phyloP scores from a whole-genome alignment of 2,113 vertebrate species.

The Tonatia bakeri region DNA sequence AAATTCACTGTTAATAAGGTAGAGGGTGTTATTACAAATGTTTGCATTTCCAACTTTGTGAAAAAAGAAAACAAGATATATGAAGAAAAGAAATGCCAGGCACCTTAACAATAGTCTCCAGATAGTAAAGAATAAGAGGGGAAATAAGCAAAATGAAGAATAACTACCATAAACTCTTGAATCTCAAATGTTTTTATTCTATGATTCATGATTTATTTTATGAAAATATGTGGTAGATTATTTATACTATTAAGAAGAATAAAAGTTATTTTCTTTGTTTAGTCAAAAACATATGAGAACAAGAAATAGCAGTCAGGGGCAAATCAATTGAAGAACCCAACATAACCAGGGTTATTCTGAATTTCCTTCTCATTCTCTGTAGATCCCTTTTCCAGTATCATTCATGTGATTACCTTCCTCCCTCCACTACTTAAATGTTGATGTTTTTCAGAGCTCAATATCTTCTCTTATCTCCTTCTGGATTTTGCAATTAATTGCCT shows the following conservation, averaged over 20 bases:
- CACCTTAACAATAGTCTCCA: neutral
- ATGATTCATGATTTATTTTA: neutral
- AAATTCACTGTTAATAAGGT: neutral
- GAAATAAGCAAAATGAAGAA: neutral
- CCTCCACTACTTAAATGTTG: neutral
- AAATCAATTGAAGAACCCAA: neutral
- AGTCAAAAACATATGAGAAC: neutral
- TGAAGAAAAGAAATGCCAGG: neutral
- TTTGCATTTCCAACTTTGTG: neutral
- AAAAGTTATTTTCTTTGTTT: neutral
- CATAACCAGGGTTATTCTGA: neutral
- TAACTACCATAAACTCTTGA: neutral
- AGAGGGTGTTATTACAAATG: neutral
- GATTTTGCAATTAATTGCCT: neutral
- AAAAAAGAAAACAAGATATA: neutral
- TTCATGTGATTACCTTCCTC: neutral
- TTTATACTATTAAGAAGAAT: neutral
- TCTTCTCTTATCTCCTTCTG: neutral
- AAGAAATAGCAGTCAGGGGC: neutral
- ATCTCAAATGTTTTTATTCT: neutral
- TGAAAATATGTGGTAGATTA: neutral
- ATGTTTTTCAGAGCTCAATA: neutral
- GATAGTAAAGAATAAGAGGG: neutral
- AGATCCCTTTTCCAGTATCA: neutral
- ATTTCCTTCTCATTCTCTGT: neutral